phyloP scores from a whole-genome alignment of 1,140 invertebrate genomes.

The Venustaconcha ellipsiformis region DNA sequence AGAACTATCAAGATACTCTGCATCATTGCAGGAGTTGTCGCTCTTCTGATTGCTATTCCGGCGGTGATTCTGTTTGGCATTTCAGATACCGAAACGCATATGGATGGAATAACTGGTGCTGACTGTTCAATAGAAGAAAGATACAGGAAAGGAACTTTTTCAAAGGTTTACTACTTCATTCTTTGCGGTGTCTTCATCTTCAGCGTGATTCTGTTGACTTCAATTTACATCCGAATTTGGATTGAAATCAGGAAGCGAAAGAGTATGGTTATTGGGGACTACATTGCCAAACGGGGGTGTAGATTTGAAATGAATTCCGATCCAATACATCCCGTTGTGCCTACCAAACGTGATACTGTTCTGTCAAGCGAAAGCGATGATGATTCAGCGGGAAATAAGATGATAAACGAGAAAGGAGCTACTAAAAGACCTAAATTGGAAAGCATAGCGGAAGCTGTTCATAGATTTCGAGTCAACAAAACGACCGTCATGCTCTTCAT shows the following conservation, averaged over 20 bases:
- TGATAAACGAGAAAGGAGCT: not conserved
- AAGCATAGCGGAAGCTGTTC: slow-evolving; percentile 31
- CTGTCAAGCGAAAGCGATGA: slow-evolving; percentile 39
- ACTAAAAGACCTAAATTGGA: slow-evolving; percentile 23
- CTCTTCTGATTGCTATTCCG: slow-evolving; percentile 35
- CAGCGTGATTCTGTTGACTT: slow-evolving; percentile 37
- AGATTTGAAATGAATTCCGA: not conserved
- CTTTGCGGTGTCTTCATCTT: slow-evolving; percentile 37
- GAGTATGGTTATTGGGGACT: slow-evolving; percentile 44
- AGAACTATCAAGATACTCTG: slow-evolving; percentile 48
- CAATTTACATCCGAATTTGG: slow-evolving; percentile 50
- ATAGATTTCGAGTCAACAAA: slow-evolving; percentile 40
- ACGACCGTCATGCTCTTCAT: slow-evolving; percentile 53
- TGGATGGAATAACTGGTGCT: slow-evolving; percentile 23
- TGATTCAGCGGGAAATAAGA: slow-evolving; percentile 18
- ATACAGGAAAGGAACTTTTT: slow-evolving; percentile 38
- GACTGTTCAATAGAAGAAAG: slow-evolving; percentile 49
- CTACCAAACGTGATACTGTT: not conserved
- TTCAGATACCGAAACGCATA: slow-evolving; percentile 22
- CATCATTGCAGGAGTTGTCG: slow-evolving; percentile 35
- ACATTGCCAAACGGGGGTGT: slow-evolving; percentile 11
- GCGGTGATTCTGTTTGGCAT: slow-evolving; percentile 42
- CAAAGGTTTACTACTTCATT: slow-evolving; percentile 35
- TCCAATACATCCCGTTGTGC: slow-evolving; percentile 10
- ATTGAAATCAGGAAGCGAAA: slow-evolving; percentile 42